A percentile compares a stretch with the other conserved stretches of the same genome.
Conservation (phyloP, 2,113 vertebrate species). For the Heptranchias perlo region DNA sequence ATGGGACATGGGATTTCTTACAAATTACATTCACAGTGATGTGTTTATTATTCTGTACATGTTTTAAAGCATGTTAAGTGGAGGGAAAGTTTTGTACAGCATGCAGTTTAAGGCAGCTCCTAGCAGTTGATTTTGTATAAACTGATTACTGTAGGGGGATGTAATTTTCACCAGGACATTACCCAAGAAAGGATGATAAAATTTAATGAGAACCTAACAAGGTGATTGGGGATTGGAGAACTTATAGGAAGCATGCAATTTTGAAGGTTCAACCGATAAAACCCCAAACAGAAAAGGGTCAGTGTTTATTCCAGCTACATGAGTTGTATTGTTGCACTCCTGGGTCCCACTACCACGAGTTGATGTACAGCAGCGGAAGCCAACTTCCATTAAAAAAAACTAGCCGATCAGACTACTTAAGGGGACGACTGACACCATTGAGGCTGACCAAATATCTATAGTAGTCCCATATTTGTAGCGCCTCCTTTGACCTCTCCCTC, state of each 20-base stretch:
- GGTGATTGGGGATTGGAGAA: not conserved
- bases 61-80: not conserved
- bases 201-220: not conserved
- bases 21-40: not conserved
- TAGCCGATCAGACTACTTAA: not conserved
- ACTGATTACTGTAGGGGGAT: not conserved
- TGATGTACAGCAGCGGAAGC: not conserved
- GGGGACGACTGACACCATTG: not conserved
- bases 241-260: not conserved
- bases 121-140: not conserved
- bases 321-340: not conserved
- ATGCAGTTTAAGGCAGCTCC: not conserved
- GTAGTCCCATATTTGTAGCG: not conserved
- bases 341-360: not conserved
- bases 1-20: not conserved
- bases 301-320: not conserved
- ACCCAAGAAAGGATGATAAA: not conserved
- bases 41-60: not conserved
- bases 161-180: not conserved
- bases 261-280: not conserved
- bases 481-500: too few species aligned
- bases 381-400: not conserved
- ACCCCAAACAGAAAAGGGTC: not conserved
- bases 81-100: too few species aligned
- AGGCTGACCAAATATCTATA: not conserved